phyloP scores from a whole-genome alignment of 2,113 vertebrate genomes.

The Chionomys nivalis region DNA sequence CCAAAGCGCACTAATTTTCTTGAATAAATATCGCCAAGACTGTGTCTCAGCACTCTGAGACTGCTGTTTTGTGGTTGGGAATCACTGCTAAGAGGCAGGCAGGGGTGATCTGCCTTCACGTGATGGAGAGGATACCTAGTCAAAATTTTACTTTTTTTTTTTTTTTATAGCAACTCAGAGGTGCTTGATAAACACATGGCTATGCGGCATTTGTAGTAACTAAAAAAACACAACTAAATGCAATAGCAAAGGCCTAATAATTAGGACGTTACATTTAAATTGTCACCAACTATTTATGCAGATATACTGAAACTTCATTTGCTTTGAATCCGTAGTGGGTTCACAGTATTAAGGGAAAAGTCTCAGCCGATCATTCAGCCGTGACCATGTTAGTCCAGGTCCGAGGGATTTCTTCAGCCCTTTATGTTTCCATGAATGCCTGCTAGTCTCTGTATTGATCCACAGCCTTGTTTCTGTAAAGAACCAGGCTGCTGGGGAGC shows the following conservation, averaged over 20 bases:
- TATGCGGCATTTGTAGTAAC: slow-evolving; percentile 65
- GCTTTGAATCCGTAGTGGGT: slow-evolving; percentile 41
- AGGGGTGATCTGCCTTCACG: slow-evolving; percentile 35
- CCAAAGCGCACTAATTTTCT: slow-evolving; percentile 67
- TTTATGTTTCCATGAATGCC: neutral
- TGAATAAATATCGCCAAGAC: slow-evolving; percentile 67
- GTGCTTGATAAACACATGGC: slow-evolving; percentile 68
- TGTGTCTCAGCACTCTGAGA: slow-evolving; percentile 65
- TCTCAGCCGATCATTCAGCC: neutral
- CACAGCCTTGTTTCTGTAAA: neutral
- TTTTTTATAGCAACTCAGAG: slow-evolving; percentile 66
- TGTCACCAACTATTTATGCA: slow-evolving; percentile 22
- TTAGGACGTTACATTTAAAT: slow-evolving; percentile 65
- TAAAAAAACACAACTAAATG: slow-evolving; percentile 55
- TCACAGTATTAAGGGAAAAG: neutral
- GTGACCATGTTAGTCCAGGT: neutral
- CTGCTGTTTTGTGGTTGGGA: slow-evolving; percentile 77
- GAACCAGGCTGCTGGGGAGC: neutral
- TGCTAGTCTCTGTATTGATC: neutral
- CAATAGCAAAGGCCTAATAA: slow-evolving; percentile 74
- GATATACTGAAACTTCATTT: slow-evolving; percentile 42
- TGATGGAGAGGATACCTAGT: slow-evolving; percentile 49
- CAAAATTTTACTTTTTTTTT: slow-evolving; percentile 48
- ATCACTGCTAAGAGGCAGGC: slow-evolving; percentile 72
- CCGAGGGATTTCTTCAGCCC: neutral